Base-by-base conservation (phyloP, 2,888 invertebrate genomes). In the Dasysyrphus tricinctus region DNA sequence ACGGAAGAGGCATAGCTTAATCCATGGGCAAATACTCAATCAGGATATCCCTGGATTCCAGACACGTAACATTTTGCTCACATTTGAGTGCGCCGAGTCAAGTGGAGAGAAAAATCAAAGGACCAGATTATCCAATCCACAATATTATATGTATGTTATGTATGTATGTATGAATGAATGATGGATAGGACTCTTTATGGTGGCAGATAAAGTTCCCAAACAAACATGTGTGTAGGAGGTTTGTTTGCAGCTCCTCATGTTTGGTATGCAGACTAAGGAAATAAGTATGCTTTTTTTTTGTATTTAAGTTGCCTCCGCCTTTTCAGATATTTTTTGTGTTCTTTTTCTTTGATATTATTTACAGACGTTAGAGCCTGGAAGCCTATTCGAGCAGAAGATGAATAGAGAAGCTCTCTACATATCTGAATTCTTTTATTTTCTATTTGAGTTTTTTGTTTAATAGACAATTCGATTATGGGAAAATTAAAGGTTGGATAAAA, bases 1-100 rank as follows among this genome's bases (percentile, higher is more conserved):
- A 37, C 34, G 32, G 14, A 32, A 24, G 47, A 49, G 51, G 54
- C 29, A 56, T 54, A 34, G 85, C 32, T 49, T 86, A 81, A 86
- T 86, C 74, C 81, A 51, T 78, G 75, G 78, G 85, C 78, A 86
- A 86, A 86, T 86, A 82, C 81, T 86, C 85, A 86, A 86, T 86
- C 85, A 86, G 78, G 74, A 81, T 78, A 81, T 73, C 73, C 74
- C 54, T 54, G 59, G 85, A 86, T 86, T 86, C 85, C 74, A 75
- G 78, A 74, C 85, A 86, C 85, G 85, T 86, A 86, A 57, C 74
- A 81, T 78, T 86, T 74, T 74, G 81, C 81, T 86, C 85, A 78
- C 81, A 85, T 86, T 78, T 57, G 81, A 74, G 74, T 65, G 81
- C 63, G 54, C 63, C 74, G 73, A 59, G 61, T 42, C 63, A 77